phyloP scores from a whole-genome alignment of 2,113 vertebrate species.

The Todiramphus saurophagus region DNA sequence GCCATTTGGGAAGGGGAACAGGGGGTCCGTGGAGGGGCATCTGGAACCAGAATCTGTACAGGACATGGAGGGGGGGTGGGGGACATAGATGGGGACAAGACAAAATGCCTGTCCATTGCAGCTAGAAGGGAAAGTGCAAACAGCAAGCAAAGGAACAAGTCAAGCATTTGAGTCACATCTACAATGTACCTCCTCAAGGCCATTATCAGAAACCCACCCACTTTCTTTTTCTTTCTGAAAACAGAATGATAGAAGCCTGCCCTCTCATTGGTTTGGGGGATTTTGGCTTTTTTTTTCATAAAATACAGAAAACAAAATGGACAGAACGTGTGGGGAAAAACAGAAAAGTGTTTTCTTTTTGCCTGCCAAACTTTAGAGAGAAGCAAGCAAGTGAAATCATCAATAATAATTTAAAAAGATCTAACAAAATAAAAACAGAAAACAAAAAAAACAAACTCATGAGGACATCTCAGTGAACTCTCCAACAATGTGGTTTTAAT shows the following conservation, averaged over 20 bases:
- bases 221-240: constrained; percentile 5
- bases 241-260: neutral
- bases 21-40: neutral
- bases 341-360: constrained; percentile 58
- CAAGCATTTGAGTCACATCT: constrained; percentile 43
- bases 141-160: neutral
- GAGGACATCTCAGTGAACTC: constrained; percentile 53
- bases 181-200: constrained; percentile 42
- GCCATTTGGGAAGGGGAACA: constrained; percentile 27
- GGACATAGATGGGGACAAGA: neutral
- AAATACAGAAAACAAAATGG: constrained; percentile 9
- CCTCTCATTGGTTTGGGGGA: neutral
- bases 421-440: constrained; percentile 37
- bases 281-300: neutral
- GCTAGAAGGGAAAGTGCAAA: constrained; percentile 34
- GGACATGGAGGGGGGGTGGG: neutral
- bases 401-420: neutral
- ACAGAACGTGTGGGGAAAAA: constrained; percentile 30
- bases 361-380: constrained; percentile 55
- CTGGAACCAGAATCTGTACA: constrained; percentile 22
- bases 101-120: neutral
- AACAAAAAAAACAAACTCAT: neutral
- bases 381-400: constrained; percentile 24
- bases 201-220: constrained; percentile 31
- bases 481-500: constrained; percentile 67